Conservation (phyloP, 2,797 vertebrate species). For the Neoniphon sammara region DNA sequence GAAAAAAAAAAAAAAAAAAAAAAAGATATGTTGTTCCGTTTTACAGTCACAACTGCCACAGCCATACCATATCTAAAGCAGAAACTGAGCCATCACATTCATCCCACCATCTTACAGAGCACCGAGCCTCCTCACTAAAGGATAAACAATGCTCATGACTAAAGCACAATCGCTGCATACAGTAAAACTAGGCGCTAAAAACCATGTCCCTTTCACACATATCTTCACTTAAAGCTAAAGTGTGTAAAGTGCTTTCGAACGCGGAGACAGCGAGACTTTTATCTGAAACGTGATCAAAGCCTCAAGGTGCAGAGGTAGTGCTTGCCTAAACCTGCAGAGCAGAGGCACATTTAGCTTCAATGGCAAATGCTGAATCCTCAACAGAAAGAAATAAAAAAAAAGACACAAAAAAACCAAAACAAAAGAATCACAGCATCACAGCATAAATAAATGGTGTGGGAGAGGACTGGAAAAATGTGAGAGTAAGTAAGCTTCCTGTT, state of each 20-base stretch:
- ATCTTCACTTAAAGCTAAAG: conserved; percentile 28
- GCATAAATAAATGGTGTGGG: conserved; percentile 35
- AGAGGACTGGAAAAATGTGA: conserved; percentile 2
- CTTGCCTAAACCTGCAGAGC: conserved; percentile 62
- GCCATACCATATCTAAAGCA: conserved; percentile 17
- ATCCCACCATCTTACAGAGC: conserved; percentile 26
- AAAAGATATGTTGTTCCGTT: background rate
- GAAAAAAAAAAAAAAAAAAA: too few species aligned
- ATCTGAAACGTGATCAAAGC: conserved; percentile 72
- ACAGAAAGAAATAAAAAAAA: conserved; percentile 10
- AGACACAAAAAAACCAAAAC: conserved; percentile 8
- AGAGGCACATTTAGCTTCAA: conserved; percentile 56
- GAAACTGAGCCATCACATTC: conserved; percentile 21
- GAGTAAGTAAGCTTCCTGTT: conserved; percentile 16
- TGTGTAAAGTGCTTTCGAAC: conserved; percentile 21
- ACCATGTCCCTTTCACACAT: conserved; percentile 20
- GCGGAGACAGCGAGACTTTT: conserved; percentile 42
- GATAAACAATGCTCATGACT: conserved; percentile 4
- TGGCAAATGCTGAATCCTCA: conserved; percentile 33
- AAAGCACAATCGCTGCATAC: conserved; percentile 17
- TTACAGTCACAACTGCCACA: conserved; percentile 2
- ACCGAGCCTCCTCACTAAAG: background rate
- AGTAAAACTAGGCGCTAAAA: conserved; percentile 26
- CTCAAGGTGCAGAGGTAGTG: conserved; percentile 26
- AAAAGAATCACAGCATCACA: conserved; percentile 32